Conservation (phyloP, 2,113 vertebrate species). For the Aix galericulata region DNA sequence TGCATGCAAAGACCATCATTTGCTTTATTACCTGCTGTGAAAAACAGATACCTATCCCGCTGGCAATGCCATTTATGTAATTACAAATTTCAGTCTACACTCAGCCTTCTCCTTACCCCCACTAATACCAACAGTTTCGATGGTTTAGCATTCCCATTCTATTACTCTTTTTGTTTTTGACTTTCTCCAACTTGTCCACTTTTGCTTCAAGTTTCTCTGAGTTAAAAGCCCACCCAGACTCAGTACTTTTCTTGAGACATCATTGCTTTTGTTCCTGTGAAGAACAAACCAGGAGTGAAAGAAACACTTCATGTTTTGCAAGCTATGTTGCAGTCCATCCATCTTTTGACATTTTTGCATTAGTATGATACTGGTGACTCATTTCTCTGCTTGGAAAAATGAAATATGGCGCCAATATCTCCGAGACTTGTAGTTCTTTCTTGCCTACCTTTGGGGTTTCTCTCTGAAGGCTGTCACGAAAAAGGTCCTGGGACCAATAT, state of each 20-base stretch:
- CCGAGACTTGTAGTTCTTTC: not conserved
- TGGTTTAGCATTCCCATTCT: not conserved
- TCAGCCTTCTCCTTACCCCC: not conserved
- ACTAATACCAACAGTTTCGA: not conserved
- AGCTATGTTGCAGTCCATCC: not conserved
- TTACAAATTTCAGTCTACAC: not conserved
- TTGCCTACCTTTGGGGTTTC: not conserved
- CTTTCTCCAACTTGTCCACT: not conserved
- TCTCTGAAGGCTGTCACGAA: not conserved
- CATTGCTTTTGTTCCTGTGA: not conserved
- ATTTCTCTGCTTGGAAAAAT: not conserved
- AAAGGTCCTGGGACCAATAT: not conserved
- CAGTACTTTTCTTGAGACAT: not conserved
- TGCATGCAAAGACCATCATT: not conserved
- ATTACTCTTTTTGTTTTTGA: not conserved
- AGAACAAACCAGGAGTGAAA: not conserved
- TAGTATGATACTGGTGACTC: not conserved
- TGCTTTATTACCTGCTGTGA: not conserved
- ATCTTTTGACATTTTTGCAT: not conserved
- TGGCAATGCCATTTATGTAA: not conserved
- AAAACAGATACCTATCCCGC: not conserved
- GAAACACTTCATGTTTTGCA: not conserved
- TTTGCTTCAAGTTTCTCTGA: not conserved
- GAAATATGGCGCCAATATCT: not conserved
- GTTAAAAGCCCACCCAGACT: not conserved